Evolutionary conservation across 2,888 invertebrate species (phyloP).

Genomic region (Cantharis rustica): DNA sequence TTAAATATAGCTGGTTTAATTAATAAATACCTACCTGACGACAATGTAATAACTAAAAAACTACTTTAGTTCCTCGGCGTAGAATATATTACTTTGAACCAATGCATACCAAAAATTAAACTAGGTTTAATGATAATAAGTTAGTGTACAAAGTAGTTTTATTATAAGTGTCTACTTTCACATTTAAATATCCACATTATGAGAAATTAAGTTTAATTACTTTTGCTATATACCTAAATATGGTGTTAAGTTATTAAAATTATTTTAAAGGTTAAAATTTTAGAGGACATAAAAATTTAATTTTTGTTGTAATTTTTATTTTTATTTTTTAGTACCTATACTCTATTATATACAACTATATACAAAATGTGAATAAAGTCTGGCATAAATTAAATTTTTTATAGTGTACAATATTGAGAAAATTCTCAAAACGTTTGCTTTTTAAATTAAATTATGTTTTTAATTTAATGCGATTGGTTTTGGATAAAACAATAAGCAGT

Average conservation of each 20-base stretch:
- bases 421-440: no score
- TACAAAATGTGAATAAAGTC: background rate
- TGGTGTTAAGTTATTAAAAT: background rate
- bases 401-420: no score
- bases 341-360: background rate
- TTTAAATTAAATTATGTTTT: no score
- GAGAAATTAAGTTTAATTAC: background rate
- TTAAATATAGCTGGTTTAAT: no score
- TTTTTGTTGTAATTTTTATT: background rate
- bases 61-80: no score
- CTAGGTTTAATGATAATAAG: background rate
- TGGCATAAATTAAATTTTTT: background rate
- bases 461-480: no score
- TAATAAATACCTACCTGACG: no score
- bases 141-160: background rate
- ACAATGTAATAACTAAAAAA: no score
- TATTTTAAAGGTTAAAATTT: background rate
- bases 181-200: background rate
- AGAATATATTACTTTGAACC: background rate
- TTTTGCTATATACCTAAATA: background rate
- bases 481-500: no score
- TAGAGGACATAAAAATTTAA: background rate
- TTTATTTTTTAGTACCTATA: no score
- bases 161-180: background rate
- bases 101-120: background rate